Evolutionary conservation across 2,113 vertebrate species (phyloP), one percentile per base, ranked within the genome.

Genomic region (Ictidomys tridecemlineatus): DNA sequence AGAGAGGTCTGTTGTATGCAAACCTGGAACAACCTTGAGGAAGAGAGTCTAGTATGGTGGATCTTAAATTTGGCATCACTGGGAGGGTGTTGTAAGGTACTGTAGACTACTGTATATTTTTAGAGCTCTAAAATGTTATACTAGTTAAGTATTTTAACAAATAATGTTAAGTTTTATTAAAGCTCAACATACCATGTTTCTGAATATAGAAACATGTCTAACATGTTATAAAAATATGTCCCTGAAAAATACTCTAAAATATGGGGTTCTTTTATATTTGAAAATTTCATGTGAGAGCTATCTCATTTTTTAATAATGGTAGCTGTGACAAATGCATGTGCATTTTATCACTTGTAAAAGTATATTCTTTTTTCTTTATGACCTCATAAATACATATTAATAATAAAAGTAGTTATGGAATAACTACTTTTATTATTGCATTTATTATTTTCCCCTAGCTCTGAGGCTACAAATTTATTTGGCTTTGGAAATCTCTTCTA

Each of bases 391-490:
- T 91, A 53, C 7, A 28, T 28, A 17, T 85, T 42, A 72, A 39
- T 65, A 37, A 85, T 85, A 6, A 12, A 72, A 61, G 26, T 85
- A 83, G 13, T 37, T 87, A 67, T 45, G 91, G 70, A 45, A 69
- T 61, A 48, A 45, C 42, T 45, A 45, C 42, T 45, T 45, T 45
- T 45, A 45, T 45, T 45, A 45, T 45, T 96, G 13, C 28, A 56
- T 37, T 93, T 77, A 45, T 63, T 93, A 85, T 65, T 77, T 63
- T 42, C 17, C 37, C 32, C 26, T 37, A 32, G 2, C 69, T 95
- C 42, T 88, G 70, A 86, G 9, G 24, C 12, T 84, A 70, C 26
- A 95, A 53, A 53, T 20, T 85, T 95, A 58, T 79, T 94, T 85
- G 69, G 8, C 37, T 89, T 90, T 82, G 73, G n/a, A 85, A 28